Conservation (phyloP, 2,888 invertebrate genomes). For the Ophraella communa region DNA sequence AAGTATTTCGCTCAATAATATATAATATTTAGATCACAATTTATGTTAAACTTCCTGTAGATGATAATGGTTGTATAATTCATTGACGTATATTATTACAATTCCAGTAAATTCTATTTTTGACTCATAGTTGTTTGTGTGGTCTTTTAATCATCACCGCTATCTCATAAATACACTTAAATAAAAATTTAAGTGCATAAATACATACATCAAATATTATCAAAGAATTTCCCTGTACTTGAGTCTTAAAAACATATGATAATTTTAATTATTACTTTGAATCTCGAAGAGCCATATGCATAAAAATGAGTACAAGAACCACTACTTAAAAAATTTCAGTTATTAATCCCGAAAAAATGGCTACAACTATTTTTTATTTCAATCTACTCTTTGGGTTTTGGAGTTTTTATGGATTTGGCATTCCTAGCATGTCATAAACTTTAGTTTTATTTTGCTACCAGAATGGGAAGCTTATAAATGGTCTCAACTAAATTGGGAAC, state of each 20-base stretch:
- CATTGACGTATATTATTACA: not conserved
- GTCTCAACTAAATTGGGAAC: too few relatives aligned
- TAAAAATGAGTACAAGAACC: not conserved
- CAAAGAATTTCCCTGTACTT: not conserved
- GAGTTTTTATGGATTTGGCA: too few relatives aligned
- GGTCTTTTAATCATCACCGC: not conserved
- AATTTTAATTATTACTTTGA: not conserved
- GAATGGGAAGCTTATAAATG: too few relatives aligned
- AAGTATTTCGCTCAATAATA: too few relatives aligned
- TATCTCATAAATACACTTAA: constrained; percentile 2
- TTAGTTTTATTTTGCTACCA: too few relatives aligned
- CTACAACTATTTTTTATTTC: too few relatives aligned
- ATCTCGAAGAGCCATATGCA: not conserved
- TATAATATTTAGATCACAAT: too few relatives aligned
- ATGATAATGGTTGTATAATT: not conserved
- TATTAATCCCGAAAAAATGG: too few relatives aligned
- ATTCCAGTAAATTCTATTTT: constrained; percentile 1
- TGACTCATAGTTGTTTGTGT: not conserved
- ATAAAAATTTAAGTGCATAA: not conserved
- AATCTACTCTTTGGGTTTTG: too few relatives aligned
- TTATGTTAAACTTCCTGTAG: not conserved
- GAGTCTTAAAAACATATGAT: not conserved
- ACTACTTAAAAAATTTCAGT: not conserved
- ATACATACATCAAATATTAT: constrained; percentile 2
- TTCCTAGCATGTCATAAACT: too few relatives aligned